phyloP scores from a whole-genome alignment of 1,140 invertebrate genomes.

The Drosophila pachea region DNA sequence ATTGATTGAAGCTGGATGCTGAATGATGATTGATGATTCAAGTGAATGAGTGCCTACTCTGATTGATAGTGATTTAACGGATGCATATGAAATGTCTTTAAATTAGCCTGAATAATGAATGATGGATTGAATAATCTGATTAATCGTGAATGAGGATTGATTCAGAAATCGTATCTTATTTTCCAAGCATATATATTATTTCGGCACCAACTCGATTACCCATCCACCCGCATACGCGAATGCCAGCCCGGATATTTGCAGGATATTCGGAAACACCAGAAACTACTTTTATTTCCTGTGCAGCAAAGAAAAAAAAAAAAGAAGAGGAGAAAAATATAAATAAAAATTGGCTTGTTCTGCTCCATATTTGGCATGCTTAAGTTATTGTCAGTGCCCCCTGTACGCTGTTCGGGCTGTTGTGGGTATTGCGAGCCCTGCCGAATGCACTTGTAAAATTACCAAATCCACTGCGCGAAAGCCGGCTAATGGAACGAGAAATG shows the following conservation, averaged over 20 bases:
- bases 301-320: no score
- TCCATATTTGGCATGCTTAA: slow-evolving; percentile 19
- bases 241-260: no score
- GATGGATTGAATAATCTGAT: no score
- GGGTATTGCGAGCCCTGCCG: background rate
- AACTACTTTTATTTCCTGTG: background rate
- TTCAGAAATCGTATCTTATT: no score
- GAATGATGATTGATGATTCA: no score
- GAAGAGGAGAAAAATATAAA: background rate
- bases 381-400: slow-evolving; percentile 1
- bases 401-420: background rate
- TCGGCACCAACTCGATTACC: no score
- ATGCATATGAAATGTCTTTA: background rate
- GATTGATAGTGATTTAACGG: background rate
- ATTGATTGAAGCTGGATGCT: no score
- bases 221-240: no score
- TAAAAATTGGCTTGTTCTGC: slow-evolving; percentile 15
- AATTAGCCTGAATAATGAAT: no score
- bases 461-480: slow-evolving; percentile 27
- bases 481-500: background rate
- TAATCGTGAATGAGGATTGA: no score
- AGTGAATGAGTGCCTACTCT: background rate
- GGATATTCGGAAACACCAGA: no score
- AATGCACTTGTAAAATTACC: slow-evolving; percentile 47
- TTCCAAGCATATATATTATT: no score